These are phyloP conservation scores for Acromyrmex heyeri DNA, from an alignment of 1,140 invertebrate species.

Conservation along the genomic window DNA sequence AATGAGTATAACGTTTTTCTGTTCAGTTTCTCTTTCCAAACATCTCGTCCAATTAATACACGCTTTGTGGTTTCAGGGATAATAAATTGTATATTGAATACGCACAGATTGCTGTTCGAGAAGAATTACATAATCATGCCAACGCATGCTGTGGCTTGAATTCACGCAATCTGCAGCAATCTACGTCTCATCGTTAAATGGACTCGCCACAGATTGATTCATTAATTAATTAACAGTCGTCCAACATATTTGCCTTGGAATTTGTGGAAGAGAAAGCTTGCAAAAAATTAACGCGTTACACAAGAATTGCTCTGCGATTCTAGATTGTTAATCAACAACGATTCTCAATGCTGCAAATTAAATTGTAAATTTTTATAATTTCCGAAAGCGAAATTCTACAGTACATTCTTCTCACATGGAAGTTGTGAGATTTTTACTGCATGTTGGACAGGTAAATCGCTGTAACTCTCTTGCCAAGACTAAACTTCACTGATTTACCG, in stretches of 20 bases:
- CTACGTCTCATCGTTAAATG: conserved; percentile 17
- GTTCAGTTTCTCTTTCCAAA: background rate
- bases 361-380: background rate
- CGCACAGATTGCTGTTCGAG: background rate
- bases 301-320: background rate
- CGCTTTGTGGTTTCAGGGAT: background rate
- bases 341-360: background rate
- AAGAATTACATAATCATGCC: conserved; percentile 27
- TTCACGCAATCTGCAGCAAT: conserved; percentile 7
- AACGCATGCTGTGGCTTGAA: conserved; percentile 5
- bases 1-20: background rate
- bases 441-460: background rate
- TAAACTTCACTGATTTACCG: background rate
- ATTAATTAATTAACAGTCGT: background rate
- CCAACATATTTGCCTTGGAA: too few species aligned
- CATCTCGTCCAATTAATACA: background rate
- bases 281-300: background rate
- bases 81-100: too few species aligned
- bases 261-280: background rate
- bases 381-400: background rate
- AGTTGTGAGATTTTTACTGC: background rate
- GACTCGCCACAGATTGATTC: background rate
- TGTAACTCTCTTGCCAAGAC: background rate
- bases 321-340: background rate
- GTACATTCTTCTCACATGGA: too few species aligned